Base-by-base conservation (phyloP, 1,140 invertebrate species). In the Caenorhabditis latens region DNA sequence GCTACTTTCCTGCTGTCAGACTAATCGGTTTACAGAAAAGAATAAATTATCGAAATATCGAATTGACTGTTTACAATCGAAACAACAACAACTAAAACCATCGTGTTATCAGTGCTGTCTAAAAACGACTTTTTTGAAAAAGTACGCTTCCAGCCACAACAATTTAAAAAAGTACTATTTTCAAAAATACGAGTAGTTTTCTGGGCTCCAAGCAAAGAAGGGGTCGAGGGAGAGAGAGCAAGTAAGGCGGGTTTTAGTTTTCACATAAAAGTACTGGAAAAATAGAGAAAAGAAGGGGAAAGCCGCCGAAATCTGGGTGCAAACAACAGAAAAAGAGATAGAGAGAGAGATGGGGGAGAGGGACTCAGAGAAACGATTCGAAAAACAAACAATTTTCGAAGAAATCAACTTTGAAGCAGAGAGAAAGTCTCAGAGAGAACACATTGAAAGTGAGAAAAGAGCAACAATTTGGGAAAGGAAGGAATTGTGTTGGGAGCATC, bases 381-480 rank as follows among this genome's bases (percentile, higher is more conserved):
- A 79, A 79, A 79, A 79, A 79, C 71, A 79, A 79, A 79, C 71
- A 79, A 79, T 79, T 79, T 79, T 24, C n/a, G 71, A 79, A 79
- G 46, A 79, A 79, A 32, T 50, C 43, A 79, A 50, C 71, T 4
- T 46, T 4, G n/a, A 42, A 48, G 21, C 9, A 42, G n/a, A 24
- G 21, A 79, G n/a, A 11, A 6, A 32, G 11, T 63, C 32, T 79
- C 4, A 4, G 46, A 40, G 14, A 79, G 6, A 42, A 79, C 9
- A 79, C 71, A 24, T 9, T 32, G 61, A 8, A 24, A 43, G 21
- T 71, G 61, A 65, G 61, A 40, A 65, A 58, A 58, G 16, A 14
- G 50, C 50, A 16, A 53, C 32, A 32, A 32, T 32, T 32, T 32
- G 32, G 32, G 32, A 32, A n/a, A n/a, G n/a, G n/a, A n/a, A n/a